These are phyloP conservation scores for Anoplopoma fimbria DNA, from an alignment of 2,113 vertebrate species.

Conservation along the genomic window DNA sequence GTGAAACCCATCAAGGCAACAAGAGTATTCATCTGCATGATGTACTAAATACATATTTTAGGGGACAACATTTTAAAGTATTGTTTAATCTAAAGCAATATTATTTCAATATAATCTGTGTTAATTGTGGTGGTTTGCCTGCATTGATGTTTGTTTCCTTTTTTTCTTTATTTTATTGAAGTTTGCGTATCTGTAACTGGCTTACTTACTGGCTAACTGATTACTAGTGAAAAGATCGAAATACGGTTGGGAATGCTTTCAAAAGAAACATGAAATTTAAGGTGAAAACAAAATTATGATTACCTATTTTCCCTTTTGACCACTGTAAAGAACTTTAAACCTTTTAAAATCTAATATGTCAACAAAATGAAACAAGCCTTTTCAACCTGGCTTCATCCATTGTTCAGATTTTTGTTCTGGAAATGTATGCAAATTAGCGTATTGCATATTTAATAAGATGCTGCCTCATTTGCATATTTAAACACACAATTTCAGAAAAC, in stretches of 20 bases:
- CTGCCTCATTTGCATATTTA: background rate
- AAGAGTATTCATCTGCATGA: background rate
- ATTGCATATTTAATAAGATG: no score
- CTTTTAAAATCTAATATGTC: no score
- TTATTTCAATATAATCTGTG: background rate
- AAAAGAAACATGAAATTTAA: background rate
- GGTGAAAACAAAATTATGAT: background rate
- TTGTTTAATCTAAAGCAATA: background rate
- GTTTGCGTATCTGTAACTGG: background rate
- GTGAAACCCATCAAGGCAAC: background rate
- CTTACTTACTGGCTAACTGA: background rate
- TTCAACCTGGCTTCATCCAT: background rate
- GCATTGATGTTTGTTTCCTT: background rate
- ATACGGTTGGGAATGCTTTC: background rate
- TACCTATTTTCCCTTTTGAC: background rate
- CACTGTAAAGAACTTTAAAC: no score
- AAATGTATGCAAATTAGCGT: no score
- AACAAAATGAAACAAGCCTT: no score
- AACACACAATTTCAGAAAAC: background rate
- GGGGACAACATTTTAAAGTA: background rate
- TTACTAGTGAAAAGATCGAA: background rate
- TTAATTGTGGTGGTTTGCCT: slow-evolving; percentile 1
- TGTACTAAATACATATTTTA: background rate
- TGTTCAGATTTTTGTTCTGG: no score
- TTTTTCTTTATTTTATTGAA: background rate